Conservation (phyloP, 2,888 invertebrate species). For the Metalampra italica region DNA sequence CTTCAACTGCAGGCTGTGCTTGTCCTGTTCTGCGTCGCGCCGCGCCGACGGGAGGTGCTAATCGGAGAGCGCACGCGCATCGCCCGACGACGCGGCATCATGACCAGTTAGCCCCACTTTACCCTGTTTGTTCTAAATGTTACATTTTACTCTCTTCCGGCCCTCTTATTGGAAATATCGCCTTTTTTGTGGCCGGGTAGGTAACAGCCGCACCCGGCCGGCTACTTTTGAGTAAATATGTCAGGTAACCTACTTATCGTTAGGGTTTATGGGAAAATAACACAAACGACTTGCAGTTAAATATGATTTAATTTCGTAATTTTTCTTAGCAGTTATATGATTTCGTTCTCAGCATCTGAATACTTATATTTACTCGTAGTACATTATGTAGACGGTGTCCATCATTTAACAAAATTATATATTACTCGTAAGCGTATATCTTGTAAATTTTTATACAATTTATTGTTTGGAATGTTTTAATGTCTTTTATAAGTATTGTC, state of each 20-base stretch:
- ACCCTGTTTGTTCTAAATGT: constrained; percentile 63
- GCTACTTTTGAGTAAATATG: constrained; percentile 44
- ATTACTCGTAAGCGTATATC: constrained; percentile 61
- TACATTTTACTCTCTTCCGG: constrained; percentile 71
- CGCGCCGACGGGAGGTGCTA: constrained; percentile 51
- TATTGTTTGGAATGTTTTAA: constrained; percentile 62
- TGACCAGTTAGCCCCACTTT: constrained; percentile 61
- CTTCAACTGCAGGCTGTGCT: background rate
- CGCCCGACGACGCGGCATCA: constrained; percentile 31
- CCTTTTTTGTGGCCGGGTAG: constrained; percentile 43
- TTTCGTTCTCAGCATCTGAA: constrained; percentile 74
- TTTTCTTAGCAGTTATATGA: constrained; percentile 75
- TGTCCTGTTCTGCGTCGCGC: constrained; percentile 31
- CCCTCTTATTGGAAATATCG: constrained; percentile 63
- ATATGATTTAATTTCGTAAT: constrained; percentile 78
- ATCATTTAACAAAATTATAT: constrained; percentile 55
- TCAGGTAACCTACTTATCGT: constrained; percentile 1
- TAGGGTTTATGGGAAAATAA: constrained; percentile 2
- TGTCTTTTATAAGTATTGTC: constrained; percentile 44
- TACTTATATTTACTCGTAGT: constrained; percentile 60
- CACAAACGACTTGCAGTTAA: constrained; percentile 54
- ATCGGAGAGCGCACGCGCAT: constrained; percentile 50
- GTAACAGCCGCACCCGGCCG: constrained; percentile 30
- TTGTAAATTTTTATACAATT: constrained; percentile 50
- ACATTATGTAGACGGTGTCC: constrained; percentile 59